These are phyloP conservation scores for Callopanchax toddi DNA, from an alignment of 2,113 vertebrate species.

Conservation along the genomic window DNA sequence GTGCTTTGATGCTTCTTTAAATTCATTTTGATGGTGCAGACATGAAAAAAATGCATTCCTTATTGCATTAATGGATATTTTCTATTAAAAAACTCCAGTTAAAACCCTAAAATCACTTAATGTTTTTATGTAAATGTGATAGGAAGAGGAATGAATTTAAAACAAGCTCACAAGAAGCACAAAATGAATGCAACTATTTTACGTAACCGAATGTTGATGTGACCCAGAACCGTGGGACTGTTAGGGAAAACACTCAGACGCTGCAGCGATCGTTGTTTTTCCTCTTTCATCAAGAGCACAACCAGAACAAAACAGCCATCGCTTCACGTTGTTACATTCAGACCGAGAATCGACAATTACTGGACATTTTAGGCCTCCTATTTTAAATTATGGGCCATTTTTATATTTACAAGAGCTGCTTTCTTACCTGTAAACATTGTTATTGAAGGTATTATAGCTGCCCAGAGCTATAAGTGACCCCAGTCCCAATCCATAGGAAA, in stretches of 20 bases:
- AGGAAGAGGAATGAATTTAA: conserved; percentile 4
- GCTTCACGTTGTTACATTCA: conserved; percentile 34
- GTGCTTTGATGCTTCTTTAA: background rate
- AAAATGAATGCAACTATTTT: conserved; percentile 46
- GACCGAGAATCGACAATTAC: conserved; percentile 29
- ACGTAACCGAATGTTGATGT: conserved; percentile 57
- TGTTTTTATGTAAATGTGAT: background rate
- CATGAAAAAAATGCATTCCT: background rate
- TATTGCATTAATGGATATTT: background rate
- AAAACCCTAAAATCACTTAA: background rate
- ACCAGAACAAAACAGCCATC: conserved; percentile 23
- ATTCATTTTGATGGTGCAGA: conserved; percentile 14
- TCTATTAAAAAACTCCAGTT: background rate
- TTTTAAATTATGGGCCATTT: background rate
- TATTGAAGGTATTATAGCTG: conserved; percentile 98
- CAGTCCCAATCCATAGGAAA: conserved; percentile 96
- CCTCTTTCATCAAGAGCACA: no score
- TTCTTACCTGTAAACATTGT: conserved; percentile 96
- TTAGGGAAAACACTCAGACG: conserved; percentile 40
- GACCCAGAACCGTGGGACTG: conserved; percentile 54
- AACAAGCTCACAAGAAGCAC: conserved; percentile 34
- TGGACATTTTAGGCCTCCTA: conserved; percentile 20
- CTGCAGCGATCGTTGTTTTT: conserved; percentile 25
- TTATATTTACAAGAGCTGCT: conserved; percentile 18
- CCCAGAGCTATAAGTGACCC: conserved; percentile 97